Percentiles rank a stretch among this genome's conserved stretches.
phyloP scores from a whole-genome alignment of 2,888 invertebrate species.

The Sarcophaga rosellei region DNA sequence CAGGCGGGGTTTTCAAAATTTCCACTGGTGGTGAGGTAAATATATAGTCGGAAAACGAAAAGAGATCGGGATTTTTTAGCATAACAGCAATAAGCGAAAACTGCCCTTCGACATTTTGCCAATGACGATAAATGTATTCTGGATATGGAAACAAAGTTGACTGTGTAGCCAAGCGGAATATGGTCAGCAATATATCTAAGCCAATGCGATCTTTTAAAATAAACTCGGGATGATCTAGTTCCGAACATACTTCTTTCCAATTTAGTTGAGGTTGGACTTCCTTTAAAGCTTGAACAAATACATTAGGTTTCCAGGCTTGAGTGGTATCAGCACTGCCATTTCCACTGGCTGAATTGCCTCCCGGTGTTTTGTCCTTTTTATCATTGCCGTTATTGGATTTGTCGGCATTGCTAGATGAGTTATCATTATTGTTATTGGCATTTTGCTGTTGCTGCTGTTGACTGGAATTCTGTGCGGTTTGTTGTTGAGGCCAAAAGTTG shows the following conservation, averaged over 20 bases:
- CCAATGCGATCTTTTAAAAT: conserved; percentile 93
- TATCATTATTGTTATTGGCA: conserved; percentile 75
- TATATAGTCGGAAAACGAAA: conserved; percentile 96
- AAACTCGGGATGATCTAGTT: conserved; percentile 94
- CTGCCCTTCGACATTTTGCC: conserved; percentile 97
- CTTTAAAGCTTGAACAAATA: conserved; percentile 95
- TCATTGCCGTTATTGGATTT: conserved; percentile 74
- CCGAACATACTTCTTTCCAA: conserved; percentile 95
- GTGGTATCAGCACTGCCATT: conserved; percentile 83
- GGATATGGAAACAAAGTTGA: conserved; percentile 90
- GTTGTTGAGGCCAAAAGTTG: conserved; percentile 84
- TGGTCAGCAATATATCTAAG: conserved; percentile 90
- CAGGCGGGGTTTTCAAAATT: conserved; percentile 95
- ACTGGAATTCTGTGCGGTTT: conserved; percentile 50
- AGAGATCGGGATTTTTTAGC: conserved; percentile 94
- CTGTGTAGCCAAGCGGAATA: conserved; percentile 90
- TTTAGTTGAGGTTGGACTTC: conserved; percentile 92
- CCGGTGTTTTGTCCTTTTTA: conserved; percentile 72
- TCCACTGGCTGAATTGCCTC: conserved; percentile 56
- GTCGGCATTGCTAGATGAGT: conserved; percentile 68
- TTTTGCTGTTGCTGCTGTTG: conserved; percentile 71
- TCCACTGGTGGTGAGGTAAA: conserved; percentile 93
- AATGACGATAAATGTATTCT: conserved; percentile 93
- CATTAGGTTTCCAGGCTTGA: conserved; percentile 94
- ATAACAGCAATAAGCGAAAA: conserved; percentile 93